Percentiles rank a stretch among this genome's conserved stretches.
Evolutionary conservation across 1,140 invertebrate genomes (phyloP).

Genomic region (Polypedilum pembai): DNA sequence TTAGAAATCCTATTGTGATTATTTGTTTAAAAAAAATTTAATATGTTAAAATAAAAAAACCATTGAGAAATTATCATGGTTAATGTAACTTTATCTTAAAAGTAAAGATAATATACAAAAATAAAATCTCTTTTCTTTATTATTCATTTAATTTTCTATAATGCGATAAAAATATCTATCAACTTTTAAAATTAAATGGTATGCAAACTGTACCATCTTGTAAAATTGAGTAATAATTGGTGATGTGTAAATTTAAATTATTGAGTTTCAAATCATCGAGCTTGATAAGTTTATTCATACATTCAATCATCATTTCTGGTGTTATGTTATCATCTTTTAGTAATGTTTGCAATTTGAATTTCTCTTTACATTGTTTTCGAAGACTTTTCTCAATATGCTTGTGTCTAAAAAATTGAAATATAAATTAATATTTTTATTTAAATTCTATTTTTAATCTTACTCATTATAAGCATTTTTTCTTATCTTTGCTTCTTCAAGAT

Average conservation of each 20-base stretch:
- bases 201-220: constrained; percentile 85
- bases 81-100: too few relatives aligned
- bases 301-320: constrained; percentile 79
- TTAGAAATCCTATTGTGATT: constrained; percentile 17
- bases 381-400: constrained; percentile 69
- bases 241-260: constrained; percentile 65
- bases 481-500: constrained; percentile 64
- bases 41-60: too few relatives aligned
- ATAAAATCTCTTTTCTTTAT: too few relatives aligned
- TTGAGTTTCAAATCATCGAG: constrained; percentile 44
- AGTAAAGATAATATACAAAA: too few relatives aligned
- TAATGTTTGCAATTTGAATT: constrained; percentile 60
- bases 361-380: constrained; percentile 54
- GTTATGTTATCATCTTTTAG: constrained; percentile 85
- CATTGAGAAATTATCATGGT: too few relatives aligned
- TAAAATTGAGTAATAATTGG: constrained; percentile 86
- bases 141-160: too few relatives aligned
- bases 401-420: constrained; percentile 59
- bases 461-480: constrained; percentile 65
- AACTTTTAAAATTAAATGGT: constrained; percentile 77
- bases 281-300: constrained; percentile 62
- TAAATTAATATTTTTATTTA: constrained; percentile 31
- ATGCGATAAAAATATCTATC: background rate
- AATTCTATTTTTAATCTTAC: constrained; percentile 45
- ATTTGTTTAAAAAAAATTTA: background rate